phyloP scores from a whole-genome alignment of 2,888 invertebrate genomes.

The Nomada ferruginata region DNA sequence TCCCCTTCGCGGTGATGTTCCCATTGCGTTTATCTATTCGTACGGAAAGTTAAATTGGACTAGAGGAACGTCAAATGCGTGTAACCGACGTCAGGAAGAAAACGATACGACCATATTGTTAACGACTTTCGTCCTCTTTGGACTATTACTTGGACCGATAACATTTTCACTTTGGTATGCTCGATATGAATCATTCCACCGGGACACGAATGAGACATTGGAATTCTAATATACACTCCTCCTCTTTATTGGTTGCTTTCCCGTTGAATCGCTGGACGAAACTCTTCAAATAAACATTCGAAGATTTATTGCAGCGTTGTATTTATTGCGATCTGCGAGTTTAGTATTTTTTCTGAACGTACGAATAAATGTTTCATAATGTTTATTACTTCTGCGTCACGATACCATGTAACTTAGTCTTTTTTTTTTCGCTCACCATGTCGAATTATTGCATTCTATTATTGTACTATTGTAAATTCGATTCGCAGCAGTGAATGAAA shows the following conservation, averaged over 20 bases:
- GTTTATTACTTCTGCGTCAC: too few relatives aligned
- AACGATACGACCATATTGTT: conserved; percentile 40
- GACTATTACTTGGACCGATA: conserved; percentile 13
- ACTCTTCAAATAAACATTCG: too few relatives aligned
- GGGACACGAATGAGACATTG: conserved; percentile 33
- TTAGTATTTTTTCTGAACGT: too few relatives aligned
- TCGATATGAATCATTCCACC: conserved; percentile 33
- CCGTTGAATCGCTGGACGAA: too few relatives aligned
- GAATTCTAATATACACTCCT: conserved; percentile 16
- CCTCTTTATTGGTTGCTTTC: too few relatives aligned
- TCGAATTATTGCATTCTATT: background rate
- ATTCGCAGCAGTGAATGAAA: too few relatives aligned
- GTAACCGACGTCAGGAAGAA: background rate
- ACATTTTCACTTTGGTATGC: conserved; percentile 52
- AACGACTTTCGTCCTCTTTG: conserved; percentile 31
- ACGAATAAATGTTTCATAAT: too few relatives aligned
- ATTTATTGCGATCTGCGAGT: too few relatives aligned
- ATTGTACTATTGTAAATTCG: too few relatives aligned
- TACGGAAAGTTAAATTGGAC: conserved; percentile 50
- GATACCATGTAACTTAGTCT: too few relatives aligned
- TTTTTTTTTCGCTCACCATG: background rate
- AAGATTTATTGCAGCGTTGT: too few relatives aligned
- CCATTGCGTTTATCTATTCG: conserved; percentile 37
- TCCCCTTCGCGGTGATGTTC: conserved; percentile 27
- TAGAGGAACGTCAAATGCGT: conserved; percentile 1